Evolutionary conservation across 2,888 invertebrate genomes (phyloP), one percentile per base, ranked within the genome.

Genomic region (Pseudanteris insignis): DNA sequence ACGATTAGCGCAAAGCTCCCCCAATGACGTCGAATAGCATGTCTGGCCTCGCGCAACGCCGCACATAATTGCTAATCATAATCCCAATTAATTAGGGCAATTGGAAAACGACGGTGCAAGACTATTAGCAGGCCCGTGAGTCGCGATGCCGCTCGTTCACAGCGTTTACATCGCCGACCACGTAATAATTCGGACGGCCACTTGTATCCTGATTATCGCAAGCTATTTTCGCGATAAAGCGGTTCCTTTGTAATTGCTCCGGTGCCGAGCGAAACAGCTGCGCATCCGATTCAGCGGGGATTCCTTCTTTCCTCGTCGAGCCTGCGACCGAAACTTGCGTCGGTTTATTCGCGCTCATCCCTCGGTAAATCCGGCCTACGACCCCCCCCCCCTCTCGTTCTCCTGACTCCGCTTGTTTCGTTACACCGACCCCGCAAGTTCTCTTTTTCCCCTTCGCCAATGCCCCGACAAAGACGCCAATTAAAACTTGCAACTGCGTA

Each of bases 241-340:
- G 68, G 73, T 72, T 73, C 72, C 74, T 77, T 73, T 71, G 73
- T 78, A 78, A 78, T 78, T 77, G 76, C 71, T 71, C 67, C 64
- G 67, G 68, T 64, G 66, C 40, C 67, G 63, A n/a, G 37, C 58
- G 69, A 68, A 77, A 73, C 78, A 77, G 74, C 76, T 78, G 78
- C 68, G 76, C 70, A 69, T 71, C 64, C 64, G 62, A 66, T 70
- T 57, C 63, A 64, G 25, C 60, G 59, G 61, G 38, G 63, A 59
- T 57, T 46, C 47, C 54, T 53, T 40, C 30, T 33, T 37, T 47
- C 55, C 33, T n/a, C n/a, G 9, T 9, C 40, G 18, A 15, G 13
- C 11, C 12, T 21, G 43, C 12, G 28, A 29, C 21, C 32, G 32
- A n/a, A 21, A 28, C 46, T 53, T 18, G 21, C 32, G 30, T 13